Percentiles rank a stretch among this genome's conserved stretches.
These are phyloP conservation scores for Lycodopsis pacificus DNA, from an alignment of 2,797 vertebrate genomes.

Conservation along the genomic window DNA sequence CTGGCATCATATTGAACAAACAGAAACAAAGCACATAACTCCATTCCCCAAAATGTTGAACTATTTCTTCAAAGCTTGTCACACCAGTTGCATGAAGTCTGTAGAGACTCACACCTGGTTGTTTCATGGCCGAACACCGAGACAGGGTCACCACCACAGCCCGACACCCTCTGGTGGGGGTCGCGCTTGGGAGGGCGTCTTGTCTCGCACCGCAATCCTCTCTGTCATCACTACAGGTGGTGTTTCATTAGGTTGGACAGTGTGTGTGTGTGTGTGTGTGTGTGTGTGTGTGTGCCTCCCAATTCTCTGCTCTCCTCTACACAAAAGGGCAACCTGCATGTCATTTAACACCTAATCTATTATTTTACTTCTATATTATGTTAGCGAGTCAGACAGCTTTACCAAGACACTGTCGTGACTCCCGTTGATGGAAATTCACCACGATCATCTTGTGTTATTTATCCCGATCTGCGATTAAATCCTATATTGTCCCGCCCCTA, in stretches of 20 bases:
- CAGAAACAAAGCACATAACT: not conserved
- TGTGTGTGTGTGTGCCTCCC: constrained; percentile 20
- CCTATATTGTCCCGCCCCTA: too few relatives aligned
- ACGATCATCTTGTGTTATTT: too few relatives aligned
- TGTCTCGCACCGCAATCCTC: constrained; percentile 49
- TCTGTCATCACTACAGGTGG: constrained; percentile 60
- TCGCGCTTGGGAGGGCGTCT: constrained; percentile 16
- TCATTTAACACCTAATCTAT: constrained; percentile 53
- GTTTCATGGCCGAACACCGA: constrained; percentile 14
- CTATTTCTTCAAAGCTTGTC: not conserved
- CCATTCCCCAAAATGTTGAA: not conserved
- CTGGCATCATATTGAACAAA: not conserved
- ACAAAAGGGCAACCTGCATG: constrained; percentile 28
- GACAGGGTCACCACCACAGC: constrained; percentile 26
- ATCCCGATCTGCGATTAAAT: too few relatives aligned
- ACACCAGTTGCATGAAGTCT: not conserved
- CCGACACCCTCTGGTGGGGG: not conserved
- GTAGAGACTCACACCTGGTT: not conserved
- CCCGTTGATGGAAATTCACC: too few relatives aligned
- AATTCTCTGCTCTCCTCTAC: constrained; percentile 29
- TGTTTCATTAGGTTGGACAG: constrained; percentile 41
- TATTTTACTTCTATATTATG: too few relatives aligned
- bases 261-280: constrained; percentile 26
- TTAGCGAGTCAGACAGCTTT: too few relatives aligned
- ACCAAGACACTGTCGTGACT: too few relatives aligned